These are phyloP conservation scores for Triops cancriformis DNA, from an alignment of 1,140 invertebrate species.

Conservation along the genomic window DNA sequence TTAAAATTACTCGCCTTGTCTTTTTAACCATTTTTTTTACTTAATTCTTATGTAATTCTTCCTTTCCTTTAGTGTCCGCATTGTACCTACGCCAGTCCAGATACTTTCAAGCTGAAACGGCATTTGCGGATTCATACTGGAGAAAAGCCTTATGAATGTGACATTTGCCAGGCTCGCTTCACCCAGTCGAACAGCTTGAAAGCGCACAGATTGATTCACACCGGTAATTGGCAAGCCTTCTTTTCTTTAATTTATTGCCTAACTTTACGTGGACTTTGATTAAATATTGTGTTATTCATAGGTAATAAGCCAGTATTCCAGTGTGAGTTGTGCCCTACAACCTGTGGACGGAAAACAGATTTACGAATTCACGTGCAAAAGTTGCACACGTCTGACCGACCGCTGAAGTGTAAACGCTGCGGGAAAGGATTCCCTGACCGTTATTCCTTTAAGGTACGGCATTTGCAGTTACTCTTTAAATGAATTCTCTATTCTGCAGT, in stretches of 20 bases:
- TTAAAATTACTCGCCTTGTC: background rate
- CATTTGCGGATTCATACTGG: slow-evolving; percentile 54
- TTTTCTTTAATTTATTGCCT: background rate
- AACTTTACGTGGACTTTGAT: background rate
- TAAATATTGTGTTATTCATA: slow-evolving; percentile 34
- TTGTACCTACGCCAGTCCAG: slow-evolving; percentile 94
- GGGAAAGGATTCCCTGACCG: slow-evolving; percentile 84
- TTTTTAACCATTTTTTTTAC: slow-evolving; percentile 5
- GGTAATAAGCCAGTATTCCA: slow-evolving; percentile 90
- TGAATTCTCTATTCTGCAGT: background rate
- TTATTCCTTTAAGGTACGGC: slow-evolving; percentile 48
- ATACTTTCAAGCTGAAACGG: slow-evolving; percentile 84
- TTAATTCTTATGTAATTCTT: background rate
- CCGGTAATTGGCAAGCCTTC: slow-evolving; percentile 49
- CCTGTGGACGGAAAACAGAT: slow-evolving; percentile 93
- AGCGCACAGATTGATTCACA: slow-evolving; percentile 88
- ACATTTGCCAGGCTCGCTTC: slow-evolving; percentile 63
- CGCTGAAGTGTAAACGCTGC: slow-evolving; percentile 85
- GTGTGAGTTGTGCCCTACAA: slow-evolving; percentile 90
- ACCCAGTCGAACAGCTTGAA: slow-evolving; percentile 94
- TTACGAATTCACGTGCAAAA: slow-evolving; percentile 93
- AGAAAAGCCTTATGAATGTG: slow-evolving; percentile 55
- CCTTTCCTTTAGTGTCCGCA: slow-evolving; percentile 65
- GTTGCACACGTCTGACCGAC: slow-evolving; percentile 86
- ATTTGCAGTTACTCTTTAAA: background rate